Conservation (phyloP, 2,797 vertebrate species). For the Florisuga fusca region DNA sequence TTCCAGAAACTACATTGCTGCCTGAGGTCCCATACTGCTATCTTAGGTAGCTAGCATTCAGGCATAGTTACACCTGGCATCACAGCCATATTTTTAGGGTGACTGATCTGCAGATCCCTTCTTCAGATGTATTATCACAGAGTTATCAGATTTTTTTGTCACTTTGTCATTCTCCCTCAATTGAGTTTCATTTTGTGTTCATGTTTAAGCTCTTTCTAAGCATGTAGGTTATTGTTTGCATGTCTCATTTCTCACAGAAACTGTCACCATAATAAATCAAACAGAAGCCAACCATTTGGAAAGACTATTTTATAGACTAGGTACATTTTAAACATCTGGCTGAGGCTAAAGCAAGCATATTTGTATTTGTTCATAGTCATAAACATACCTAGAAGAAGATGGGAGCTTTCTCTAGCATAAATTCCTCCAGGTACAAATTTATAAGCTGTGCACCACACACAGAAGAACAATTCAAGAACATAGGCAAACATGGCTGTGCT, state of each 20-base stretch:
- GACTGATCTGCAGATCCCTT: not conserved
- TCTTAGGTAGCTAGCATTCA: not conserved
- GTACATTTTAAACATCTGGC: not conserved
- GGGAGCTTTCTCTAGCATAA: conserved; percentile 77
- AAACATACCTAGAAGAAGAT: conserved; percentile 78
- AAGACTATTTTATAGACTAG: not conserved
- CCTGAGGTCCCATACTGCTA: not conserved
- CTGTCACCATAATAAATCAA: not conserved
- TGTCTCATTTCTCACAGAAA: not conserved
- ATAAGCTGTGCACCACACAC: conserved; percentile 80
- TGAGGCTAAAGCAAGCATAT: not conserved
- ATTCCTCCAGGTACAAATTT: conserved; percentile 82
- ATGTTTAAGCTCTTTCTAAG: not conserved
- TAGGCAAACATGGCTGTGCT: conserved; percentile 69
- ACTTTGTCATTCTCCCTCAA: not conserved
- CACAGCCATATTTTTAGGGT: not conserved
- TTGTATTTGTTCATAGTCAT: not conserved
- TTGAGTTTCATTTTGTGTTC: not conserved
- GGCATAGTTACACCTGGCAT: not conserved
- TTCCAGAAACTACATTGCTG: not conserved
- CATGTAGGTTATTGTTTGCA: not conserved
- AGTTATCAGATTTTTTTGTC: not conserved
- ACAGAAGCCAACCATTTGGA: not conserved
- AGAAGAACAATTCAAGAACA: conserved; percentile 75
- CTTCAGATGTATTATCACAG: not conserved